phyloP scores from a whole-genome alignment of 1,140 invertebrate genomes.

The Drosophila equinoxialis region DNA sequence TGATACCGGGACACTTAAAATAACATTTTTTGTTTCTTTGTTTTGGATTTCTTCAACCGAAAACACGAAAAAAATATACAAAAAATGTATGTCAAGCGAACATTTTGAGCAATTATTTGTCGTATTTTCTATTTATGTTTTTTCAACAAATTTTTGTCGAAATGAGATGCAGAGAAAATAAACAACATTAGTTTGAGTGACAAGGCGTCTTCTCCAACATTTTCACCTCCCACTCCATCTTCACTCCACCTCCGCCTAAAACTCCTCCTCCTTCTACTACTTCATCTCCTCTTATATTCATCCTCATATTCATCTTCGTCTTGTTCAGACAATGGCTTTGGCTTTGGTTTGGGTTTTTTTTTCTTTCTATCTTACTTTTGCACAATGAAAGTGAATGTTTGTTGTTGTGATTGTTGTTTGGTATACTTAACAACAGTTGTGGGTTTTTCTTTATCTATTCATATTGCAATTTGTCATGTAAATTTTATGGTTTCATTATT shows the following conservation, averaged over 20 bases:
- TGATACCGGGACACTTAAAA: conserved; percentile 15
- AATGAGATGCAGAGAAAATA: conserved; percentile 71
- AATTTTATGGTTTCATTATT: conserved; percentile 43
- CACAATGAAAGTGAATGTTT: conserved; percentile 70
- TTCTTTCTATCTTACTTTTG: conserved; percentile 25
- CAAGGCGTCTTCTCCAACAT: conserved; percentile 42
- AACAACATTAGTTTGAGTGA: conserved; percentile 69
- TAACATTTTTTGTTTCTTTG: conserved; percentile 28
- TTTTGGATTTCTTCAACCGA: conserved; percentile 24
- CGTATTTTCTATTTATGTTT: conserved; percentile 70
- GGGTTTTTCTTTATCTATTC: conserved; percentile 35
- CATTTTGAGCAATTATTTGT: conserved; percentile 75
- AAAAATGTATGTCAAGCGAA: conserved; percentile 68
- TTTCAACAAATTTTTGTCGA: conserved; percentile 43
- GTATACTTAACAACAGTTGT: conserved; percentile 36
- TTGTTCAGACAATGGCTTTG: conserved; percentile 39
- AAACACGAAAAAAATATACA: conserved; percentile 17
- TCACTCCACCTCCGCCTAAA: not conserved
- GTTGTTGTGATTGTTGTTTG: conserved; percentile 30
- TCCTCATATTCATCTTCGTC: conserved; percentile 55
- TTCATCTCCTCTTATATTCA: conserved; percentile 28
- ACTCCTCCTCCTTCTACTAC: not conserved
- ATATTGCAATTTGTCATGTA: conserved; percentile 56
- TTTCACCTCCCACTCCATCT: not conserved
- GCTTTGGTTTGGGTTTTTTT: conserved; percentile 54